Evolutionary conservation across 35 echinoderm and acorn worm genomes (phyloP).

Genomic region (Apostichopus californicus): DNA sequence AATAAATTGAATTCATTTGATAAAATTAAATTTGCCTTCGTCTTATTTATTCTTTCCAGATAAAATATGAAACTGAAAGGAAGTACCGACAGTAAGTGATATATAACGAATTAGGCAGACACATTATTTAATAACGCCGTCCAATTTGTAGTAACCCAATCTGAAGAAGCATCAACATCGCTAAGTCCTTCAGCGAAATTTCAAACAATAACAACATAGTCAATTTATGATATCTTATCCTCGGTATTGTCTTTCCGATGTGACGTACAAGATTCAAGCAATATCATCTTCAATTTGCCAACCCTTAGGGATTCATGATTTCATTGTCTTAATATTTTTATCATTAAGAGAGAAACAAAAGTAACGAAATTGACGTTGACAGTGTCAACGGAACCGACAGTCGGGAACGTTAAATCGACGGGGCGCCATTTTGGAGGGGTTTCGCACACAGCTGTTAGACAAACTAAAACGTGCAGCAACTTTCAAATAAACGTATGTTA

Average conservation of each 20-base stretch:
- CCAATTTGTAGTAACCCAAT: not conserved
- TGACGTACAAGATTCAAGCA: conserved; percentile 21
- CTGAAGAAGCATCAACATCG: not conserved
- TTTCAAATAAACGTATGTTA: not conserved
- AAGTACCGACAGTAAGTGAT: conserved; percentile 8
- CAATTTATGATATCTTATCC: conserved; percentile 22
- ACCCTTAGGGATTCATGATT: not conserved
- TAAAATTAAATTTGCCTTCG: too few relatives aligned
- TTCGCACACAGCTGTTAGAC: not conserved
- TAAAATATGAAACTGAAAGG: not conserved
- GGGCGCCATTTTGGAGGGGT: conserved; percentile 1
- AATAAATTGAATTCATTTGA: too few relatives aligned
- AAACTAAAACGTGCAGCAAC: not conserved
- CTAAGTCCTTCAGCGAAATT: not conserved
- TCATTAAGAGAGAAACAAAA: not conserved
- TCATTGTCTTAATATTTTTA: not conserved
- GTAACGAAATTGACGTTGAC: conserved; percentile 16
- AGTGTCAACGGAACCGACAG: not conserved
- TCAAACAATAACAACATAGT: conserved; percentile 30
- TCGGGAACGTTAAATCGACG: not conserved
- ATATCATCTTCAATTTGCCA: conserved; percentile 1
- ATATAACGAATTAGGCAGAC: not conserved
- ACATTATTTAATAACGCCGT: conserved; percentile 1
- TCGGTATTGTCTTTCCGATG: conserved; percentile 3
- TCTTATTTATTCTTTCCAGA: not conserved